Conservation (phyloP, 1,140 invertebrate genomes). For the Drosophila triauraria region DNA sequence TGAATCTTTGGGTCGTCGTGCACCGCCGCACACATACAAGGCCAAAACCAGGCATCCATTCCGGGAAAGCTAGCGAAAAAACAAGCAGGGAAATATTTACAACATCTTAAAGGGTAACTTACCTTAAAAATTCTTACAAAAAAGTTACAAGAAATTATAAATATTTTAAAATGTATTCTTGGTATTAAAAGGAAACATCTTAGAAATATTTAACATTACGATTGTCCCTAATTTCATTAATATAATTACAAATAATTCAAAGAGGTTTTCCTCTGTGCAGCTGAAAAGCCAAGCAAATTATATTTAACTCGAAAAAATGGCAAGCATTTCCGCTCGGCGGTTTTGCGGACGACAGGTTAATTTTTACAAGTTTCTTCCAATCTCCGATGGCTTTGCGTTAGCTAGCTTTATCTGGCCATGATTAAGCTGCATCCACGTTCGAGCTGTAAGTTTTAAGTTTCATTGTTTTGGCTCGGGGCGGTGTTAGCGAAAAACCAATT, state of each 20-base stretch:
- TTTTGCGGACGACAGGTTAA: slow-evolving; percentile 57
- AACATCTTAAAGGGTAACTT: not conserved
- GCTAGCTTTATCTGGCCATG: slow-evolving; percentile 29
- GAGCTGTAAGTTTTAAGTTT: slow-evolving; percentile 60
- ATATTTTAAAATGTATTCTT: not conserved
- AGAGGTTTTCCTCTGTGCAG: slow-evolving; percentile 1
- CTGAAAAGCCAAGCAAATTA: slow-evolving; percentile 55
- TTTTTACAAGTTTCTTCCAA: slow-evolving; percentile 52
- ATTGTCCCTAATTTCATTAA: not conserved
- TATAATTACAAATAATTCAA: not conserved
- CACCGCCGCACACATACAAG: slow-evolving; percentile 28
- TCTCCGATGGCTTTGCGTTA: slow-evolving; percentile 31
- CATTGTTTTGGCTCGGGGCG: slow-evolving; percentile 29
- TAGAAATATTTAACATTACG: not conserved
- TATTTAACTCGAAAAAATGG: slow-evolving; percentile 65
- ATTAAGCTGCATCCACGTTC: slow-evolving; percentile 38
- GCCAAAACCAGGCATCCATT: slow-evolving; percentile 21
- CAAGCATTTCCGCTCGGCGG: slow-evolving; percentile 58
- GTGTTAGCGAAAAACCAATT: slow-evolving; percentile 63
- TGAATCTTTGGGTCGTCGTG: slow-evolving; percentile 70
- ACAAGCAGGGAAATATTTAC: not conserved
- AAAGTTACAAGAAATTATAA: not conserved
- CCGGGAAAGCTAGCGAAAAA: slow-evolving; percentile 10
- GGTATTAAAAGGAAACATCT: no score
- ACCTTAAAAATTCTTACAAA: not conserved